Base-by-base conservation (phyloP, 2,113 vertebrate species). In the Numida meleagris region DNA sequence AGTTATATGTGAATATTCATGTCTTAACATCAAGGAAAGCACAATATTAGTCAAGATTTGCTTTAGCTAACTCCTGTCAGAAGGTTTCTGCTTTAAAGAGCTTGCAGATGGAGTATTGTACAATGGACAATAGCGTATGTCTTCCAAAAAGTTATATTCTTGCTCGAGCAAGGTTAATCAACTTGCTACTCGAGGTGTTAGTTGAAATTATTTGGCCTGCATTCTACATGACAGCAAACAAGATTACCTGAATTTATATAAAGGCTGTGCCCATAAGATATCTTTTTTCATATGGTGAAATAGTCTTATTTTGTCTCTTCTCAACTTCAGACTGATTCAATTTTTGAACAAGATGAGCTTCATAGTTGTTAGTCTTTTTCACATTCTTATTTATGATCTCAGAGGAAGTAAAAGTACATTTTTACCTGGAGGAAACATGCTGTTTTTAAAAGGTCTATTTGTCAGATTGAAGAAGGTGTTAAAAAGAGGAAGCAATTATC, bases 401-500 rank as follows among this genome's bases (percentile, higher is more conserved):
- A 78, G 51, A 68, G 46, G 65, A 88, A 92, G 65, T 46, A 83
- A 95, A 91, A 59, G 13, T 34, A 88, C 48, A 89, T 92, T 92
- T 90, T 86, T 66, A 63, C 92, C 86, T 84, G 23, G 23, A 63
- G 86, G 46, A 88, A 86, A 90, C 17, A 84, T 53, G 45, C 62
- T 73, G 82, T 92, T 92, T 96, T 95, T 92, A 92, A 70, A 90
- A 90, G 19, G 45, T 73, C 86, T 86, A 45, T 96, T 93, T 92
- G 46, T 94, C 81, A 93, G 71, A 58, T 46, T 78, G 34, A 14
- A 62, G 65, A 74, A 80, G 12, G 68, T 63, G 76, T 79, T 95
- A 77, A 61, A 53, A 95, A 66, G 71, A 59, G 58, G 71, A 94
- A 89, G 50, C 48, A 95, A 81, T 93, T 92, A 92, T 88, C 79